phyloP scores from a whole-genome alignment of 2,888 invertebrate genomes.

The Vesta saturnalis region DNA sequence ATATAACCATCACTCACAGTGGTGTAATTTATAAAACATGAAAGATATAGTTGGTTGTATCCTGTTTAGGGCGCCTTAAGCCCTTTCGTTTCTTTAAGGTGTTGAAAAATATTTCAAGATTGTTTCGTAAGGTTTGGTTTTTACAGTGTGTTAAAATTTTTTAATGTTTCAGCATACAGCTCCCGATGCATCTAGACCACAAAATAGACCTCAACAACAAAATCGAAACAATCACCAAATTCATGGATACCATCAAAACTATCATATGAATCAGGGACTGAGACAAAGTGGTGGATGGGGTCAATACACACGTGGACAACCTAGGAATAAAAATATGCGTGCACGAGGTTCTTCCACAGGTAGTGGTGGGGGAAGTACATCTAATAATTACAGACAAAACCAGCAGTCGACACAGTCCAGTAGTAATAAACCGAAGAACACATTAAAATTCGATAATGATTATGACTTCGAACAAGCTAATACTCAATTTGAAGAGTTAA shows the following conservation, averaged over 20 bases:
- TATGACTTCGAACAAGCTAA: constrained; percentile 99
- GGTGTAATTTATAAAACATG: no score
- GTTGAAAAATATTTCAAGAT: no score
- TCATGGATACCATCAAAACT: constrained; percentile 55
- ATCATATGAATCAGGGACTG: constrained; percentile 41
- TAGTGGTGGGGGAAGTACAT: not conserved
- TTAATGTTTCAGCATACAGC: constrained; percentile 6
- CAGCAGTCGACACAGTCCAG: constrained; percentile 51
- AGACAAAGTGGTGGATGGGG: constrained; percentile 58
- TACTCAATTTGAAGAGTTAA: constrained; percentile 94
- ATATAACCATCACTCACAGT: no score
- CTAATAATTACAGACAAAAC: constrained; percentile 36
- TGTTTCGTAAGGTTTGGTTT: no score
- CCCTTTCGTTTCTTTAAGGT: no score
- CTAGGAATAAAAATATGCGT: constrained; percentile 17
- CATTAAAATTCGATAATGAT: constrained; percentile 93
- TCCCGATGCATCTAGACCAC: constrained; percentile 46
- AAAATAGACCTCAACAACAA: constrained; percentile 46
- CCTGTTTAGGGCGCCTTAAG: no score
- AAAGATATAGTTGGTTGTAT: no score
- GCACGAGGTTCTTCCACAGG: constrained; percentile 7
- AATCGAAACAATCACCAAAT: constrained; percentile 49
- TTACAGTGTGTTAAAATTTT: not conserved
- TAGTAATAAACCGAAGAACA: constrained; percentile 68
- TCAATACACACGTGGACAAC: constrained; percentile 62